Evolutionary conservation across 2,113 vertebrate genomes (phyloP).

Genomic region (Anser brachyrhynchus): DNA sequence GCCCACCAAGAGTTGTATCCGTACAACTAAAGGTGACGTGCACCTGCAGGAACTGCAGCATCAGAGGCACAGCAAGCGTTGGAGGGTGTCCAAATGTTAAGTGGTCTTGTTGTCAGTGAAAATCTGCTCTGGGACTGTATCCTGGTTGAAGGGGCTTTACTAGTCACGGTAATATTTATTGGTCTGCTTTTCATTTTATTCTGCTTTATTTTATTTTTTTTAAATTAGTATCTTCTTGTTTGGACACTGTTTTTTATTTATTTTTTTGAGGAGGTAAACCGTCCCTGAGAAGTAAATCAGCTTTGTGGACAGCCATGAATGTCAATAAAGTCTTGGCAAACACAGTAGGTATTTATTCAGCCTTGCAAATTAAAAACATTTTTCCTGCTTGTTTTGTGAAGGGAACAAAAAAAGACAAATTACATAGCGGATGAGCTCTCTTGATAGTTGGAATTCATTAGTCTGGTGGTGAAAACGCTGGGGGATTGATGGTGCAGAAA

Average conservation of each 20-base stretch:
- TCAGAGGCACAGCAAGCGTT: neutral
- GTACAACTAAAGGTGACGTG: neutral
- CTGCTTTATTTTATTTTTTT: neutral
- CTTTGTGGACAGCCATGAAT: constrained; percentile 40
- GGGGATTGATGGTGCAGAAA: constrained; percentile 56
- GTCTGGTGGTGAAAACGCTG: constrained; percentile 52
- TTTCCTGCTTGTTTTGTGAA: constrained; percentile 55
- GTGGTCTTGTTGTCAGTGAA: neutral
- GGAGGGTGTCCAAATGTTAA: neutral
- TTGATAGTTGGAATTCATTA: constrained; percentile 66
- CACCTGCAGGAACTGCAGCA: neutral
- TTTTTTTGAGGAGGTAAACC: constrained; percentile 11
- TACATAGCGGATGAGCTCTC: constrained; percentile 53
- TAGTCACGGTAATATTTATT: neutral
- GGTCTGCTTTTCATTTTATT: neutral
- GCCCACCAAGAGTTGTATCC: rapidly evolving
- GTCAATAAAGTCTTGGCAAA: constrained; percentile 62
- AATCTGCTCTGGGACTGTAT: neutral
- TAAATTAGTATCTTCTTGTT: constrained; percentile 28
- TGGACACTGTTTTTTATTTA: neutral
- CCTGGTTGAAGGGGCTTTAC: neutral
- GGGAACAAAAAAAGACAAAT: constrained; percentile 65
- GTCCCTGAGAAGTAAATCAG: constrained; percentile 50
- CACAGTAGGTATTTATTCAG: constrained; percentile 57
- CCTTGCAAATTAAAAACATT: constrained; percentile 70